Evolutionary conservation across 2,113 vertebrate species (phyloP).

Genomic region (Scortum barcoo): DNA sequence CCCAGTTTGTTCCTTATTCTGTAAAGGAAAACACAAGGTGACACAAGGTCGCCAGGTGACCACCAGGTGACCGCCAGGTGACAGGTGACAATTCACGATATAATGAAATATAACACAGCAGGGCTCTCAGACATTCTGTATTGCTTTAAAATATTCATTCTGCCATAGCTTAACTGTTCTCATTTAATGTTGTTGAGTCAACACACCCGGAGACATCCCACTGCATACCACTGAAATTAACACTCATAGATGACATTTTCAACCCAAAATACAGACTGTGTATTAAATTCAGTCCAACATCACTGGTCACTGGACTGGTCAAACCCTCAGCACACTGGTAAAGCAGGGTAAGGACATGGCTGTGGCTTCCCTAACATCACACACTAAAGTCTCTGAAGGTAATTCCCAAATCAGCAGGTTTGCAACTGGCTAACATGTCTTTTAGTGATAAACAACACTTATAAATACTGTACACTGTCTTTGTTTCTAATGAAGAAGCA

Average conservation of each 20-base stretch:
- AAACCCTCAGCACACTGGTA: background rate
- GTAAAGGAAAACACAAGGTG: no score
- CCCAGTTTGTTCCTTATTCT: no score
- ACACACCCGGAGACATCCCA: no score
- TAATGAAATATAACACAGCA: no score
- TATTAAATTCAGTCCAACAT: background rate
- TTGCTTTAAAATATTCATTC: no score
- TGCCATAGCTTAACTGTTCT: no score
- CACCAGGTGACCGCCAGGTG: no score
- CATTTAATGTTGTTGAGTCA: no score
- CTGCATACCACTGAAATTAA: no score
- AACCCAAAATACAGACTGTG: background rate
- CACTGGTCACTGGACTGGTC: background rate
- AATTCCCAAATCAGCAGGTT: constrained; percentile 18
- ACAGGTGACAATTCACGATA: no score
- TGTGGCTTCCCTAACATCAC: background rate
- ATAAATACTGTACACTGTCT: constrained; percentile 22
- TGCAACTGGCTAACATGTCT: constrained; percentile 15
- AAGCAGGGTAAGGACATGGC: constrained; percentile 1
- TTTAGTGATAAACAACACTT: constrained; percentile 47
- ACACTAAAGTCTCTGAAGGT: constrained; percentile 6
- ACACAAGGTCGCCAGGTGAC: no score
- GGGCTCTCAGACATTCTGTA: no score
- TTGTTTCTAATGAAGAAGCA: constrained; percentile 47
- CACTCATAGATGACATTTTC: background rate